Percentiles rank a stretch among this genome's conserved stretches.
Conservation (phyloP, 2,888 invertebrate genomes). For the Thera obeliscata region DNA sequence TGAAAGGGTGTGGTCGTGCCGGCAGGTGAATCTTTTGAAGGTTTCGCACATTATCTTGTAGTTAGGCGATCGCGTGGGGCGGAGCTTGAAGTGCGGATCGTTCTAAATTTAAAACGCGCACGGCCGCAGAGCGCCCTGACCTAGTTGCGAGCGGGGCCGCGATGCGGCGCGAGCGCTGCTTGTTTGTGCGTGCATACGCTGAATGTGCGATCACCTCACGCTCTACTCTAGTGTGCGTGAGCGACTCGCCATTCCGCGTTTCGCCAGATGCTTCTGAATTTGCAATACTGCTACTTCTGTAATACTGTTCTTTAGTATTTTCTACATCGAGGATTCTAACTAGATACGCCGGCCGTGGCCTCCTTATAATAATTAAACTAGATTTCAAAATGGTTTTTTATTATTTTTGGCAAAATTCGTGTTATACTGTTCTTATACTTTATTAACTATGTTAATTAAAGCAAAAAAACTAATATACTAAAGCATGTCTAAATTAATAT, state of each 20-base stretch:
- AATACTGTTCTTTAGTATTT: conserved; percentile 25
- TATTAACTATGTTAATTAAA: no score
- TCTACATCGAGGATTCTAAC: not conserved
- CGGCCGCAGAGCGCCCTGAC: conserved; percentile 83
- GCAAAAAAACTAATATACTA: no score
- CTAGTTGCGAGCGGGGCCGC: conserved; percentile 83
- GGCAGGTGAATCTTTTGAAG: conserved; percentile 59
- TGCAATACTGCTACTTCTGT: conserved; percentile 57
- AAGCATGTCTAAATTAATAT: no score
- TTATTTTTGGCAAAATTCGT: no score
- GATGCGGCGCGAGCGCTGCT: conserved; percentile 80
- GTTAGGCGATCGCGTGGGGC: conserved; percentile 74
- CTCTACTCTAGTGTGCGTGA: conserved; percentile 64
- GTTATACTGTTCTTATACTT: no score
- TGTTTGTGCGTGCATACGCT: conserved; percentile 63
- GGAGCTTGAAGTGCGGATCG: conserved; percentile 81
- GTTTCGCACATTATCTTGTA: conserved; percentile 64
- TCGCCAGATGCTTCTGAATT: conserved; percentile 79
- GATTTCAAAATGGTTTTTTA: not conserved
- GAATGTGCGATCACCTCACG: conserved; percentile 50
- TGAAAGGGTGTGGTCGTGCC: conserved; percentile 43
- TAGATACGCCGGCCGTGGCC: not conserved
- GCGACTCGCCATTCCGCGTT: conserved; percentile 77
- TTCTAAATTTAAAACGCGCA: conserved; percentile 84
- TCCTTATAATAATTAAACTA: not conserved